Base-by-base conservation (phyloP, 2,888 invertebrate species). In the Anoplius nigerrimus region DNA sequence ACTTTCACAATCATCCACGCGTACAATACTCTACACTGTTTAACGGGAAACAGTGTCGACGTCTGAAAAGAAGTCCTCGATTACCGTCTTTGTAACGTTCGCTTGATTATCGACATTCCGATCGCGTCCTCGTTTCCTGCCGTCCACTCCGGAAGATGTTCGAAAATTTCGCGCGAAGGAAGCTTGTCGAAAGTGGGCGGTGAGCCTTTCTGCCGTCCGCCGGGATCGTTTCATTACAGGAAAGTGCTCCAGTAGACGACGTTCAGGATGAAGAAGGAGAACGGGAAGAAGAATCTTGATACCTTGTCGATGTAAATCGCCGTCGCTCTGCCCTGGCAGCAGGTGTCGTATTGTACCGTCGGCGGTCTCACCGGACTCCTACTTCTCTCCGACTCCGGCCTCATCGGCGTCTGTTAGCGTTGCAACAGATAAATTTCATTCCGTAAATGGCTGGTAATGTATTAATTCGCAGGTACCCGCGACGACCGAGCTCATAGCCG, bases 191-290 rank as follows among this genome's bases (percentile, higher is more conserved):
- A 34, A 34, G 34, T 11, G 48, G 48, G n/a, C 18, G n/a, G 48
- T 48, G 48, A 48, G 43, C 21, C 16, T 15, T 21, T 3, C 20
- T 13, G 20, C 13, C 43, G 56, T 11, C 22, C 20, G 34, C 6
- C 8, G 20, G 56, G 18, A 42, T 57, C 5, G 34, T 57, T 42
- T 57, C 20, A 57, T 83, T 83, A 88, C 59, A 94, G 91, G 89
- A 96, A 96, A 70, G 95, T 95, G 80, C 94, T 94, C 97, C 97
- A 97, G 88, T 97, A 97, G 15, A 95, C 94, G 75, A 96, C 93
- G 87, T 97, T 97, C n/a, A 97, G 91, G 84, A 96, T 94, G 82
- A 96, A 93, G 90, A 97, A 97, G 2, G 96, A 95, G 87, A 96
- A 95, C 0, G 97, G 97, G 80, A 97, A 97, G 90, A 96, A 95